These are phyloP conservation scores for Oreochromis aureus DNA, from an alignment of 2,113 vertebrate genomes.

Conservation along the genomic window DNA sequence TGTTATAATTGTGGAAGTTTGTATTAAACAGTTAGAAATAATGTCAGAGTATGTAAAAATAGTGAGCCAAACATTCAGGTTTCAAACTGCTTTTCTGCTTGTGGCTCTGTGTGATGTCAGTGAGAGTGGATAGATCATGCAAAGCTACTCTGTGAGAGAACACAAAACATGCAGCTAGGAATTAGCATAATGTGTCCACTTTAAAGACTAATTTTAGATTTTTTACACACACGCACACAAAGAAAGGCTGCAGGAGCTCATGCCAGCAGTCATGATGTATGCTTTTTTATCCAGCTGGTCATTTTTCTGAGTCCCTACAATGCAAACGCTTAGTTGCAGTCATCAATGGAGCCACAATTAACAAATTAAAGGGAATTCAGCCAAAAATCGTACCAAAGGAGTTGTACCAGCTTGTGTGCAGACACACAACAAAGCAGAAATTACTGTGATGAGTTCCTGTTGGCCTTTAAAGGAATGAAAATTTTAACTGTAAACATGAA, in stretches of 20 bases:
- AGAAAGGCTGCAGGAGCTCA: neutral
- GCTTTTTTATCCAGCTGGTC: neutral
- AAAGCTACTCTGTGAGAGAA: neutral
- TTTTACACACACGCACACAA: neutral
- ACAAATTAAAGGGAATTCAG: neutral
- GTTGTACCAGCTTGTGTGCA: accelerated
- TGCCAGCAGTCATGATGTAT: accelerated
- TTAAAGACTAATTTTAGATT: neutral
- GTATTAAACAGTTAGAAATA: neutral
- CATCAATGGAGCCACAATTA: neutral
- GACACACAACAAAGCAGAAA: neutral
- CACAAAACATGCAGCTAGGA: neutral
- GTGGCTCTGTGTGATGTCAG: neutral
- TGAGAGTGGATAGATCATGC: neutral
- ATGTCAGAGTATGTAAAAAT: neutral
- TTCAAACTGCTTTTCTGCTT: accelerated
- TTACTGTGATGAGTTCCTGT: neutral
- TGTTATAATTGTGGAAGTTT: neutral
- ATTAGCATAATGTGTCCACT: neutral
- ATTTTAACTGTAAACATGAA: neutral
- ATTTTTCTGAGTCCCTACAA: neutral
- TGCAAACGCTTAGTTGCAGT: neutral
- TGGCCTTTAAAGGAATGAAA: neutral
- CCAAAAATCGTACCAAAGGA: neutral
- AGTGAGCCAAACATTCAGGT: neutral